Conservation (phyloP, 2,113 vertebrate genomes). For the Sphaerodactylus townsendi region DNA sequence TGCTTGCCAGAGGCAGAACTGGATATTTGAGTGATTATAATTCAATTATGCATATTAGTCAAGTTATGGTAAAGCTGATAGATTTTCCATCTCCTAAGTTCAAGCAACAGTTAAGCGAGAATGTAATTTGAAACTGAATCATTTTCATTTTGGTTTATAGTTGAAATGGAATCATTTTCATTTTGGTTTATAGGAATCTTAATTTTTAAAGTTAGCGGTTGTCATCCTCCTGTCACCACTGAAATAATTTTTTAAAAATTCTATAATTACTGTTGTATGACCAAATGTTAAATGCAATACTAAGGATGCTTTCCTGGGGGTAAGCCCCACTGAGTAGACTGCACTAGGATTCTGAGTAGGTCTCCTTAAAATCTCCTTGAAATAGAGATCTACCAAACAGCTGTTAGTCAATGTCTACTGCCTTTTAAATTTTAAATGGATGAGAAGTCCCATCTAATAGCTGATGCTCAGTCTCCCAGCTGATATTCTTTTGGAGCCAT, state of each 20-base stretch:
- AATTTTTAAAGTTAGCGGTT: not conserved
- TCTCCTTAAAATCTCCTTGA: no score
- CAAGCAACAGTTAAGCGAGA: not conserved
- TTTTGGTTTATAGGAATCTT: not conserved
- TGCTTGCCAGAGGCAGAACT: not conserved
- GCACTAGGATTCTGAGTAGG: no score
- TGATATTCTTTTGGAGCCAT: no score
- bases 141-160: not conserved
- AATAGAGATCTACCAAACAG: no score
- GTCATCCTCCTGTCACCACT: not conserved
- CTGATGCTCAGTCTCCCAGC: no score
- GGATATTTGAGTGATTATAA: not conserved
- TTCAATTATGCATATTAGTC: slow-evolving; percentile 4
- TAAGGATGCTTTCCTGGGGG: no score
- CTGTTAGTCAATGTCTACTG: no score
- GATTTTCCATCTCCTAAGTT: slow-evolving; percentile 18
- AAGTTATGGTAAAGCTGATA: not conserved
- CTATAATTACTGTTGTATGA: not conserved
- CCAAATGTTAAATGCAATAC: not conserved
- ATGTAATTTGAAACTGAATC: no score
- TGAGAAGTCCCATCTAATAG: no score
- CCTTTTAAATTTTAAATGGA: no score
- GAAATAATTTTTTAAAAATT: not conserved
- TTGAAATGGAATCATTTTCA: fast-evolving
- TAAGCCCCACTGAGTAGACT: no score